Conservation (phyloP, 2,888 invertebrate species). For the Idaea straminata region DNA sequence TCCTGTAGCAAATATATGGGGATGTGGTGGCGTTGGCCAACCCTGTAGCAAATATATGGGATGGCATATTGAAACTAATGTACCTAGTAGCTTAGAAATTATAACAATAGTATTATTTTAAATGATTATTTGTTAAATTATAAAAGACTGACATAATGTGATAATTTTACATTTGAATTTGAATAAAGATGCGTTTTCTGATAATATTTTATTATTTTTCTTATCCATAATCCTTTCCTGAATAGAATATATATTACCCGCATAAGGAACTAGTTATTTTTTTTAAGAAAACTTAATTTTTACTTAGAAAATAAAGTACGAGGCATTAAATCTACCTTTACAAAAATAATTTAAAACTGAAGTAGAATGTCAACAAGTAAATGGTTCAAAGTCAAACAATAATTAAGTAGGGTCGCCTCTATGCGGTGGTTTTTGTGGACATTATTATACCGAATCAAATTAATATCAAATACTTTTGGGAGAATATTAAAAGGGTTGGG, state of each 20-base stretch:
- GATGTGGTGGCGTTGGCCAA: no score
- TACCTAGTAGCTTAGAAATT: no score
- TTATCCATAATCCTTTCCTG: not conserved
- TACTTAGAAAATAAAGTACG: no score
- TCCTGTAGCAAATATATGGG: no score
- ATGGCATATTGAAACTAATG: no score
- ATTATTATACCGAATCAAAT: conserved; percentile 66
- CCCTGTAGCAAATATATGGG: no score
- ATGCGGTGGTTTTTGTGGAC: conserved; percentile 32
- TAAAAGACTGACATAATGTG: not conserved
- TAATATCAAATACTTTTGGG: conserved; percentile 61
- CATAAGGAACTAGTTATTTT: no score
- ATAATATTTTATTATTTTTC: not conserved
- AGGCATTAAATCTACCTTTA: not conserved
- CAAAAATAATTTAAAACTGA: conserved; percentile 2
- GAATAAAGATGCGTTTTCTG: not conserved
- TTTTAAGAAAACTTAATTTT: no score
- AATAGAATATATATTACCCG: not conserved
- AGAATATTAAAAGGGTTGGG: conserved; percentile 64
- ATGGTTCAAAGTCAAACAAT: conserved; percentile 57
- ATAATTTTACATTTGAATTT: not conserved
- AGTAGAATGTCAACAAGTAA: conserved; percentile 34
- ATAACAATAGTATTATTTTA: not conserved
- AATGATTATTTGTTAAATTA: not conserved
- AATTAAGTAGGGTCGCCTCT: conserved; percentile 43